Evolutionary conservation across 2,888 invertebrate species (phyloP).

Genomic region (Stegophylla sp.): DNA sequence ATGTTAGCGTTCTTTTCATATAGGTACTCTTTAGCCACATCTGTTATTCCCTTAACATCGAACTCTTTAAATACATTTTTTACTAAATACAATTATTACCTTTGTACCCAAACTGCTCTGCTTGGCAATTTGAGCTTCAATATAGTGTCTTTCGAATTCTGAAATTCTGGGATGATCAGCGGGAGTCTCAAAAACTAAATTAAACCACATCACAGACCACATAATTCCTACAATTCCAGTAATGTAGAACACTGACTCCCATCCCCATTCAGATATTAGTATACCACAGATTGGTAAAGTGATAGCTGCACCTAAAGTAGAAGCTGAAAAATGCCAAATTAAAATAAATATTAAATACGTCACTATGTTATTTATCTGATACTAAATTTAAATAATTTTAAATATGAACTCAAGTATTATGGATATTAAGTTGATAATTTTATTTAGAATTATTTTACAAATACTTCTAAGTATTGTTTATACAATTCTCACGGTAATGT

Average conservation of each 20-base stretch:
- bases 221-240: slow-evolving; percentile 78
- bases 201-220: slow-evolving; percentile 85
- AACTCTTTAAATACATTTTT: too few species aligned
- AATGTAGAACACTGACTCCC: slow-evolving; percentile 90
- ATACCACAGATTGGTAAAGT: slow-evolving; percentile 87
- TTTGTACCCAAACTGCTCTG: slow-evolving; percentile 64
- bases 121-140: slow-evolving; percentile 73
- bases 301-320: slow-evolving; percentile 88
- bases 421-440: too few species aligned
- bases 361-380: too few species aligned
- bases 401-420: too few species aligned
- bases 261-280: slow-evolving; percentile 80
- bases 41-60: too few species aligned
- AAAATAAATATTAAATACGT: background rate
- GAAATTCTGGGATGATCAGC: slow-evolving; percentile 83
- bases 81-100: slow-evolving; percentile 63
- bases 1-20: too few species aligned
- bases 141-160: slow-evolving; percentile 74
- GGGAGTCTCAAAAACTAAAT: slow-evolving; percentile 81
- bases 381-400: too few species aligned
- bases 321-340: slow-evolving; percentile 69
- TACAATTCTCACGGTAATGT: too few species aligned
- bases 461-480: too few species aligned
- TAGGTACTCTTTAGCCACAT: too few species aligned
- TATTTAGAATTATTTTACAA: too few species aligned